A percentile compares a stretch with the other conserved stretches of the same genome.
These are phyloP conservation scores for Palythoa heliodiscus DNA, from an alignment of 92 coral and sea anemone genomes.

Conservation along the genomic window DNA sequence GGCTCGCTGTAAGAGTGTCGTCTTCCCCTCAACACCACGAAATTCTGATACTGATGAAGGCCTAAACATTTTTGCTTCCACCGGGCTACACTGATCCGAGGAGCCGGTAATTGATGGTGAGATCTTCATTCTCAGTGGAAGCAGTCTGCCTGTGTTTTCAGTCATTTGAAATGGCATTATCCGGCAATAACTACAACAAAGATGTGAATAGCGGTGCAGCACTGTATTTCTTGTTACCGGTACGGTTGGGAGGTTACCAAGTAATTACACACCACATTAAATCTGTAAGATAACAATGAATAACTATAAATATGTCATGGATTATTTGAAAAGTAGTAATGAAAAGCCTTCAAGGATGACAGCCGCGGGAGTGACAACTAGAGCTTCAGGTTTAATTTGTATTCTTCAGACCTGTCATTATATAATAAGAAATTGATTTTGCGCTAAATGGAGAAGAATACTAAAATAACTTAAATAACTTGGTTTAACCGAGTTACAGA, in stretches of 20 bases:
- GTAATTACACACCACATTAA: constrained; percentile 15
- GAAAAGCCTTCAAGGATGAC: constrained; percentile 9
- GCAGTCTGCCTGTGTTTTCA: constrained; percentile 34
- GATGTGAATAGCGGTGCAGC: not conserved
- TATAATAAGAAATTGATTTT: not conserved
- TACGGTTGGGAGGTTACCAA: constrained; percentile 30
- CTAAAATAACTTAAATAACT: not conserved
- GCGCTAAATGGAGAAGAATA: not conserved
- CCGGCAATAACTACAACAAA: too few species aligned
- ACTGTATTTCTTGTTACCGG: not conserved
- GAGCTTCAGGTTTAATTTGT: not conserved
- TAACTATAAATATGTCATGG: constrained; percentile 2
- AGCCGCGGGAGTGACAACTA: constrained; percentile 32
- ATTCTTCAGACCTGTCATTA: constrained; percentile 12
- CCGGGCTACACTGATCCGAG: constrained; percentile 27
- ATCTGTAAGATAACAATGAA: constrained; percentile 40
- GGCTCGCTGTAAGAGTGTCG: not conserved
- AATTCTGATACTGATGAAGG: not conserved
- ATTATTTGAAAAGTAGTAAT: constrained; percentile 22
- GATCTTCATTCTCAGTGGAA: constrained; percentile 40
- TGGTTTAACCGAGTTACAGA: not conserved
- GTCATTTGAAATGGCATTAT: constrained; percentile 46
- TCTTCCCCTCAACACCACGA: constrained; percentile 18
- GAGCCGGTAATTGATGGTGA: constrained; percentile 23
- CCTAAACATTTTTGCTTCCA: not conserved